Base-by-base conservation (phyloP, 2,888 invertebrate genomes). In the Ctena decussata region DNA sequence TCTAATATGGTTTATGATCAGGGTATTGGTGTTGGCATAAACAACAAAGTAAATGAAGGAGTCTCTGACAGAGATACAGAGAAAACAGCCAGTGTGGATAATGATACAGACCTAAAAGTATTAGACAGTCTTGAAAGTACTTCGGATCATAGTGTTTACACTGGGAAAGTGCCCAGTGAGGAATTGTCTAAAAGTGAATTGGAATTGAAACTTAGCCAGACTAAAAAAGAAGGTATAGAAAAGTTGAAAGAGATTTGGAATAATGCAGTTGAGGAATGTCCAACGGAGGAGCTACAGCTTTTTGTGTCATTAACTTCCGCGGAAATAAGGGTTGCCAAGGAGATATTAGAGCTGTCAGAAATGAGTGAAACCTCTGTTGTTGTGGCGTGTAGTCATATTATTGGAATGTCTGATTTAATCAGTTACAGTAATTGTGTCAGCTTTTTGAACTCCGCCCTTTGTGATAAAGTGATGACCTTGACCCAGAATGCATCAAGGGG, bases 401-500 rank as follows among this genome's bases (percentile, higher is more conserved):
- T 30, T 5, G 6, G 12, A 21, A 35, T 83, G 15, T 70, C 78
- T 21, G 83, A 83, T n/a, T 57, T 72, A 0, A 53, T 83, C 1
- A 79, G 78, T 24, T 83, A 83, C 35, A 75, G 44, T 57, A 79
- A 75, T n/a, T 60, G 78, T 39, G 75, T 79, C n/a, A 21, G 30
- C 3, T 69, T 83, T 18, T 65, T 83, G 75, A 75, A 49, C 24
- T 57, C 35, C 71, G 70, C 72, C 27, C 44, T 83, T 39, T 60
- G 70, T 60, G 70, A 32, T 15, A 74, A 78, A 57, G 32, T 83
- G 1, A 41, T 49, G 35, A 24, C 53, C 18, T 71, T 82, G 21
- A 72, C 77, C 39, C 80, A 86, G 72, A 83, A 83, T 71, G 86
- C 83, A 39, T 86, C 86, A 12, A 49, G 83, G 41, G 76, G 76